Evolutionary conservation across 2,888 invertebrate genomes (phyloP), one percentile per base, ranked within the genome.

Genomic region (Tachina fera): DNA sequence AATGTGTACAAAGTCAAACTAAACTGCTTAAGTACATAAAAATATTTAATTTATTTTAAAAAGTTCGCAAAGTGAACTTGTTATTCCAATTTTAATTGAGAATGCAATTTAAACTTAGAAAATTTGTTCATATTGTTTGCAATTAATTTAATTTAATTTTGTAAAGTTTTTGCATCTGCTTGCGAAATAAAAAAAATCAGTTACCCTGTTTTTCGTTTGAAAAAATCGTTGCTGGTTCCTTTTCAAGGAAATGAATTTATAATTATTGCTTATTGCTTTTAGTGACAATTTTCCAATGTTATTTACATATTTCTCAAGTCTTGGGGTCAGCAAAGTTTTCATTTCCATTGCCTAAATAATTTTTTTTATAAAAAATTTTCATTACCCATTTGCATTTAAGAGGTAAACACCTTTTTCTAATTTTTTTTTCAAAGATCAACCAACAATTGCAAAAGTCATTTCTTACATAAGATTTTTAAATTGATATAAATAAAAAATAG

Each of bases 401-500:
- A n/a, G 49, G 13, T 14, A 67, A 47, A n/a, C n/a, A n/a, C 19
- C 5, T n/a, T 49, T 31, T 6, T 31, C 31, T 11, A n/a, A 39
- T 31, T 31, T 49, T 51, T 22, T n/a, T 45, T 45, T 43, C 19
- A 61, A 49, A 74, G 61, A 22, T 75, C 22, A 51, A n/a, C 41
- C 22, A 9, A 41, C n/a, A 65, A 31, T 61, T 41, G 49, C 31
- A 31, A 43, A 63, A 74, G 51, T 45, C n/a, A 14, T 41, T 61
- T 39, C n/a, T 45, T 43, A 53, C 63, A 63, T 63, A 43, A 47
- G n/a, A n/a, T 63, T 51, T n/a, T 22, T 49, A 39, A 72, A 49
- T 72, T 72, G 39, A 39, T 72, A n/a, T 39, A 74, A 61, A 60
- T 72, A 31, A 74, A 74, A 60, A 74, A 41, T 74, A 1, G 14